Evolutionary conservation across 53 echinoderm and acorn worm genomes (phyloP), one percentile per base, ranked within the genome.

Genomic region (Holothuria scabra): DNA sequence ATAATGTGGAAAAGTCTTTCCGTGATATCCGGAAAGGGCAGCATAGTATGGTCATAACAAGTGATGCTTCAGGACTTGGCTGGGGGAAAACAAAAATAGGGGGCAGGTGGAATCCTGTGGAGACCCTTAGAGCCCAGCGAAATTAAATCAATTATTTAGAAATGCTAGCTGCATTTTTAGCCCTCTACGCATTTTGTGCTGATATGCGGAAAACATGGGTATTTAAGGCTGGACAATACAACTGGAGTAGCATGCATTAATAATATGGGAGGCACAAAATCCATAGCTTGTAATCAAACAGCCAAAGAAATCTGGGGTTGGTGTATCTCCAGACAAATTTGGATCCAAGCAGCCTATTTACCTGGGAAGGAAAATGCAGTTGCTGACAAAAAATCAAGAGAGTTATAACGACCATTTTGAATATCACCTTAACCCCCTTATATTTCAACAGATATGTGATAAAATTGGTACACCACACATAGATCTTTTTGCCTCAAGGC

Each of bases 61-160:
- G 82, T 37, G 85, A 90, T 93, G 87, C 93, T 12, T 87, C 87
- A 60, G 67, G 74, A 59, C 34, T 52, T 8, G 93, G 90, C 1
- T 93, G 93, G 88, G 89, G 64, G 21, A 3, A 5, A 14, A 34
- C n/a, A 0, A 64, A 83, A 37, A 91, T 80, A 56, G 91, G 91
- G 60, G 88, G 91, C 14, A 66, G 91, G 6, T 91, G 88, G 85
- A 81, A 59, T 82, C 22, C 57, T 56, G 30, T 84, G 18, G 91
- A 88, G 28, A 9, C 32, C n/a, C n/a, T 37, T 25, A 28, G 28
- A 18, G 82, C 75, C 57, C 22, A 85, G 21, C 20, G 48, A 19
- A 61, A 88, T 64, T 32, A 88, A 29, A 91, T 91, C n/a, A 85
- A 86, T 64, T 85, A 82, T 56, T 68, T 88, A 13, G 91, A 91